Evolutionary conservation across 2,888 invertebrate species (phyloP).

Genomic region (Chrysolina oricalcia): DNA sequence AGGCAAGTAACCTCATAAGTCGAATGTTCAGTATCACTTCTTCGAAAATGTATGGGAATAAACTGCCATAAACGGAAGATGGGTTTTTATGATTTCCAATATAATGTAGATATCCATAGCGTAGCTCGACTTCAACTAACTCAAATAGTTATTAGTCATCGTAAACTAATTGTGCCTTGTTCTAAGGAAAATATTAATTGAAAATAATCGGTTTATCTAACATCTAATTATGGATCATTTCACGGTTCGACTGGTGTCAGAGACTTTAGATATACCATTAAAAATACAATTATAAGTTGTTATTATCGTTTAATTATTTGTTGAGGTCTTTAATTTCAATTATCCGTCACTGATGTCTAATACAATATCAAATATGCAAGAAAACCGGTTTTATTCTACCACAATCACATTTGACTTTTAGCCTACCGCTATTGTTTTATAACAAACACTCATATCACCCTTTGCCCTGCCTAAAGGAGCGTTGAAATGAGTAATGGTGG

Average conservation of each 20-base stretch:
- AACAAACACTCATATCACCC: too few species aligned
- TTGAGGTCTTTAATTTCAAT: background rate
- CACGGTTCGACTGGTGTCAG: background rate
- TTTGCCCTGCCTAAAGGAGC: too few species aligned
- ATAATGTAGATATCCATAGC: background rate
- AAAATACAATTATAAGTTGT: background rate
- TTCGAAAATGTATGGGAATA: conserved; percentile 44
- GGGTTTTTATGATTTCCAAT: conserved; percentile 29
- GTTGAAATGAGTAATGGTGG: too few species aligned
- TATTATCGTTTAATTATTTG: conserved; percentile 7
- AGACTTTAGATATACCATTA: background rate
- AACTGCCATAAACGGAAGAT: conserved; percentile 43
- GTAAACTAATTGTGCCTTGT: background rate
- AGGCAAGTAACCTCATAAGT: background rate
- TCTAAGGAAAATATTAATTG: background rate
- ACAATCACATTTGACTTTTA: background rate
- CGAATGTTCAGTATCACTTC: conserved; percentile 35
- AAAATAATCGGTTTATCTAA: background rate
- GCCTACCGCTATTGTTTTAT: too few species aligned
- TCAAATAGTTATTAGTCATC: background rate
- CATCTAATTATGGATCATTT: background rate
- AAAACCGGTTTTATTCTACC: background rate
- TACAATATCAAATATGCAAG: background rate
- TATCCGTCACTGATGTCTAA: background rate
- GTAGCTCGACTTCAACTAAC: background rate